Conservation (phyloP, 2,888 invertebrate genomes). For the Trilocha varians region DNA sequence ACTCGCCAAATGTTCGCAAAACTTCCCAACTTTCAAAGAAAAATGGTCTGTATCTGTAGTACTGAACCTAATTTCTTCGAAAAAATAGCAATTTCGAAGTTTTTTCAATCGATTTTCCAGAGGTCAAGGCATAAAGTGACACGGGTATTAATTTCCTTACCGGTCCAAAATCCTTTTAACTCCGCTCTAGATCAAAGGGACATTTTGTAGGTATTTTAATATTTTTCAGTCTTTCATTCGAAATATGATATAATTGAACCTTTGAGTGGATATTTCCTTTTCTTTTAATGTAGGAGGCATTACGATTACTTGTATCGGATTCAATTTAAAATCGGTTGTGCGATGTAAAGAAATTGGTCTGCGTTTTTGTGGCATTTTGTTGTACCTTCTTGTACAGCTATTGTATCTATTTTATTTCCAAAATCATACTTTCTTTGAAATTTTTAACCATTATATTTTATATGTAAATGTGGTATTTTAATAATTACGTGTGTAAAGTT, state of each 20-base stretch:
- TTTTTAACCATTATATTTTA: too few relatives aligned
- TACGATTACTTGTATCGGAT: too few relatives aligned
- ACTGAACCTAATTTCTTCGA: not conserved
- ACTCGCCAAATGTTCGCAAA: too few relatives aligned
- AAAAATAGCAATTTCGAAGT: not conserved
- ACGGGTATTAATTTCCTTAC: constrained; percentile 3
- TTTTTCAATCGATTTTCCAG: not conserved
- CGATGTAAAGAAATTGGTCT: too few relatives aligned
- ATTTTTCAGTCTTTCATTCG: not conserved
- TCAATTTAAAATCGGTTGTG: too few relatives aligned
- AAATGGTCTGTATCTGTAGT: not conserved
- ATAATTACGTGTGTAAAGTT: too few relatives aligned
- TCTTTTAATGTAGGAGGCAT: too few relatives aligned
- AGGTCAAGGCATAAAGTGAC: not conserved
- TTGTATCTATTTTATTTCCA: too few relatives aligned
- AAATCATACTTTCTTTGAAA: too few relatives aligned
- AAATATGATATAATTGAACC: not conserved
- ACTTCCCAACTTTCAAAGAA: not conserved
- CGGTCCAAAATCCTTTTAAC: not conserved
- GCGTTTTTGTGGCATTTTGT: too few relatives aligned
- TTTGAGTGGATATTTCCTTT: not conserved
- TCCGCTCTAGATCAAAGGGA: not conserved
- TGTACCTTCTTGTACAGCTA: too few relatives aligned
- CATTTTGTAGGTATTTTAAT: constrained; percentile 1
- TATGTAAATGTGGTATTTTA: too few relatives aligned